Evolutionary conservation across 2,888 invertebrate species (phyloP), one percentile per base, ranked within the genome.

Genomic region (Sabellastarte sp.): DNA sequence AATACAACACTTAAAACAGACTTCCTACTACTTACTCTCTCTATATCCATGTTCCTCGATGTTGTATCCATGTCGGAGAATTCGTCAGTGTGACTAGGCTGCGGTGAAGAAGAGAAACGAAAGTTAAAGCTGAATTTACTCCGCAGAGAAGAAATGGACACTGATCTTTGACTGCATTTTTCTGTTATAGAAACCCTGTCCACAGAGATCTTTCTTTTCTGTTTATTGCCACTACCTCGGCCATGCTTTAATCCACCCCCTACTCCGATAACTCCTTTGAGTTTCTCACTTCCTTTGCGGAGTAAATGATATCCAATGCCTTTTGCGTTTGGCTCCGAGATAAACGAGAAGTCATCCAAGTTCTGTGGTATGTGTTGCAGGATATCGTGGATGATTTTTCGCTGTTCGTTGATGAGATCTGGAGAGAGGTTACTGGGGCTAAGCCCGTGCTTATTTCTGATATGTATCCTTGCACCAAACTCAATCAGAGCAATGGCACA

Each of bases 371-470:
- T 41, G 5, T 41, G 41, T 5, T 55, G 52, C 32, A 78, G 63
- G 57, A 80, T 76, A n/a, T 85, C 84, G 53, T 81, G 79, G 55
- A 87, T 79, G 69, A 87, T 81, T 60, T 85, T 85, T 68, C 84
- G 84, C 77, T 88, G 88, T 60, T 87, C 82, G 30, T 84, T 80
- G 31, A 80, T 75, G 52, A 88, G 78, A 59, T 86, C 84, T 2
- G 87, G 86, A 50, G 86, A 84, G 63, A 88, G 82, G 72, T 88
- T 85, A 55, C 85, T 80, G 5, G 88, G 86, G 33, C 86, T 81
- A 41, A 87, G 82, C 15, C 86, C 86, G 24, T 84, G 78, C 61
- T 83, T 80, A 80, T 88, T 88, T 58, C 77, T 72, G 57, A 82
- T 69, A 63, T 81, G 77, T 57, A 87, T 84, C 60, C 70, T 74